Base-by-base conservation (phyloP, 1,140 invertebrate genomes). In the Metopolophium dirhodum region DNA sequence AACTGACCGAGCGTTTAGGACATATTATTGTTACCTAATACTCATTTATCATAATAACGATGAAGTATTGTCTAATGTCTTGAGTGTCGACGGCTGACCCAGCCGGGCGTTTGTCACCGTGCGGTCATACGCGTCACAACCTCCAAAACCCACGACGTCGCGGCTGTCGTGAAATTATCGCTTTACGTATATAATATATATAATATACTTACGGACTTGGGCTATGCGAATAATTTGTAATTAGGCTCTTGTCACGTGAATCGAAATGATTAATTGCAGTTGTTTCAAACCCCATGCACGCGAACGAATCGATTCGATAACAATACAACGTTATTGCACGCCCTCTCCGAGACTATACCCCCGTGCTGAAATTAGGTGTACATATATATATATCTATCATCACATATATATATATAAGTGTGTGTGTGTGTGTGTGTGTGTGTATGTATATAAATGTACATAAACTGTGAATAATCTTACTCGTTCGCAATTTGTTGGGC, bases 401-500 rank as follows among this genome's bases (percentile, higher is more conserved):
- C 37, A 37, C 37, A 37, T 45, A 22, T 51, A 87, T 51, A 47
- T 88, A 51, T 49, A 51, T 88, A 54, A 8, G 0, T 35, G 18
- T 37, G 1, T 35, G 35, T 82, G n/a, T n/a, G n/a, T n/a, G n/a
- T n/a, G n/a, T n/a, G n/a, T n/a, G 22, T 37, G 49, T 23, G 35
- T 37, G 23, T 26, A 54, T 88, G 35, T 89, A 37, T 51, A 89
- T 89, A 57, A 37, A 68, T 45, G 37, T 68, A 68, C 30, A 41
- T 90, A 90, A 61, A 90, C 89, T 90, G 91, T 85, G 91, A 86
- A 93, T 85, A 86, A 93, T 93, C 91, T 85, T 93, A 85, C 68
- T 86, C 82, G 49, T 86, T 30, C 82, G 47, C 91, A 83, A 92
- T 92, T 92, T 83, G 77, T 83, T 41, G n/a, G 90, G 77, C 77